Base-by-base conservation (phyloP, 2,888 invertebrate genomes). In the Diaphora mendica region DNA sequence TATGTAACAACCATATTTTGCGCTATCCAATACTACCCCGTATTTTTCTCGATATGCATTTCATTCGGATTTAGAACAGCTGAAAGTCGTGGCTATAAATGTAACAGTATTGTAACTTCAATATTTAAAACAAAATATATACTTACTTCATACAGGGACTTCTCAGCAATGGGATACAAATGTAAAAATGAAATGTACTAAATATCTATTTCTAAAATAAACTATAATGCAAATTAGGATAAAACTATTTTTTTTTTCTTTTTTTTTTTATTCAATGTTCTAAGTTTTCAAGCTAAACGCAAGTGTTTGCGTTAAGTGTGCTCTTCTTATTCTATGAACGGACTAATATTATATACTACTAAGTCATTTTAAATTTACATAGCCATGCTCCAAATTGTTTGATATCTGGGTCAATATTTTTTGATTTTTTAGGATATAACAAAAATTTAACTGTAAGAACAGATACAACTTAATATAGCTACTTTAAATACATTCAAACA, bases 101-200 rank as follows among this genome's bases (percentile, higher is more conserved):
- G 64, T 70, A 64, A n/a, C 20, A 48, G 30, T 64, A 64, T 70
- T 64, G 48, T 70, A 64, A 39, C 70, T 44, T n/a, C 11, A 51
- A n/a, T 35, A 65, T 39, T 65, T 65, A 13, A 13, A 65, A n/a
- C 13, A 13, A 65, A n/a, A 35, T n/a, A 39, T n/a, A 23, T 65
- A 11, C n/a, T 13, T 39, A 23, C n/a, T 20, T 39, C 35, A 35
- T 65, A 35, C 64, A 39, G 64, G 35, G 35, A 35, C n/a, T 64
- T 35, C 39, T 23, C 39, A 64, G 35, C 35, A 64, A 33, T 35
- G 11, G 23, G 64, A 35, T 64, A 39, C 23, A 23, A 65, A 65
- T 11, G 13, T 23, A 23, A n/a, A n/a, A n/a, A n/a, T n/a, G n/a
- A n/a, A n/a, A n/a, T n/a, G n/a, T 9, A 64, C 42, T 42, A 13